These are phyloP conservation scores for Frankliniella fusca DNA, from an alignment of 2,888 invertebrate genomes.

Conservation along the genomic window DNA sequence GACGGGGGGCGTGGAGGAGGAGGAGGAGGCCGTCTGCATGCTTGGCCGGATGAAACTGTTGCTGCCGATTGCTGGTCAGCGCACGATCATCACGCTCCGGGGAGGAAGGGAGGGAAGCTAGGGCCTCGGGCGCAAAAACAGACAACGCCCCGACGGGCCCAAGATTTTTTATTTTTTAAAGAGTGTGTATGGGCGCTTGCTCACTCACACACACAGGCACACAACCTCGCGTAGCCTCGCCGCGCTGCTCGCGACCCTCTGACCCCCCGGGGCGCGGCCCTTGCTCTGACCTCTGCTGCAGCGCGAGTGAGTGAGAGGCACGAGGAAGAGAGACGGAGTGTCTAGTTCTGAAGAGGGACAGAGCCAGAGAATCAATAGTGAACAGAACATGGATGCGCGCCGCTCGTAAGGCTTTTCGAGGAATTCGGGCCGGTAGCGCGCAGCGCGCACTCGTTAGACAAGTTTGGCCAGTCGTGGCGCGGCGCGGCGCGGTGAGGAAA, in stretches of 20 bases:
- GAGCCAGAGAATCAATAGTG: background rate
- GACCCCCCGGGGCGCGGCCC: background rate
- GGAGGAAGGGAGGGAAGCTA: background rate
- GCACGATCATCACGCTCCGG: background rate
- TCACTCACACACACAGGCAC: too few relatives aligned
- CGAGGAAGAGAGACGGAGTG: too few relatives aligned
- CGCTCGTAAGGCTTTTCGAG: background rate
- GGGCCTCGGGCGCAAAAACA: background rate
- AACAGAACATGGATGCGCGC: conserved; percentile 8
- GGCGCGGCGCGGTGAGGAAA: background rate
- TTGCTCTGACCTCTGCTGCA: too few relatives aligned
- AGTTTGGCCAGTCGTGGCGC: background rate
- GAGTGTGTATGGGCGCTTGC: too few relatives aligned
- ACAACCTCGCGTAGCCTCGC: background rate
- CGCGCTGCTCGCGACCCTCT: background rate
- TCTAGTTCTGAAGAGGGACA: too few relatives aligned
- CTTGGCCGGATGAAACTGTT: background rate
- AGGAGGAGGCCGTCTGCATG: background rate
- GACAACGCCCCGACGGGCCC: background rate
- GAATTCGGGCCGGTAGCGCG: conserved; percentile 2
- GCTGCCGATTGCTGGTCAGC: conserved; percentile 25
- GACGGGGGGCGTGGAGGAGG: background rate
- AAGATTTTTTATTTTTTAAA: background rate
- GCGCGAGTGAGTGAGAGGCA: too few relatives aligned
- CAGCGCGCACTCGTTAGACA: conserved; percentile 5